Evolutionary conservation across 1,140 invertebrate genomes (phyloP), one percentile per base, ranked within the genome.

Genomic region (Drosophila parvula): DNA sequence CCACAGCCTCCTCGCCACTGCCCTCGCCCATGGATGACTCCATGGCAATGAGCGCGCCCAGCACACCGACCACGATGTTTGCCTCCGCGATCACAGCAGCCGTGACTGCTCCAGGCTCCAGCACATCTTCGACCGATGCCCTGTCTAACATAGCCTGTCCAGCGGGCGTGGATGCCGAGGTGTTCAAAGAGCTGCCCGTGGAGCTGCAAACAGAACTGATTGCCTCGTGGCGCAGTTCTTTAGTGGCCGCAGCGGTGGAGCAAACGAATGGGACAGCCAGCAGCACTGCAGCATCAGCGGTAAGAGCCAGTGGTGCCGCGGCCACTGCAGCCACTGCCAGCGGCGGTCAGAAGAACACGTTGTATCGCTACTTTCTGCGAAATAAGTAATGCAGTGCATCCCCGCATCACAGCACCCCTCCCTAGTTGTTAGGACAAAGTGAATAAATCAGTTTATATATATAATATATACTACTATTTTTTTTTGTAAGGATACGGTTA

Each of bases 291-390:
- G 59, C 50, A 14, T 40, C 62, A 58, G 40, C 63, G 3, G 28
- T 9, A 32, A 53, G 28, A 38, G 55, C 53, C 28, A 43, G 43
- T 71, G 40, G 48, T 18, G 56, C 59, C n/a, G 44, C 57, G 64
- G 45, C 59, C 6, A 63, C 69, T 10, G 61, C 68, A n/a, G 62
- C 55, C 41, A 50, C 62, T 53, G 64, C 73, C 27, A 74, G 62
- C 27, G 59, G 71, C 18, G 40, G 67, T 2, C 76, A 69, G 80
- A 94, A 93, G 88, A 94, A 94, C 93, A 93, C 92, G 10, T 74
- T 93, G 62, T 93, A 94, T 89, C 93, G 94, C 92, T 95, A 95
- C 93, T 94, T 95, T 91, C 92, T 95, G 85, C 93, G 94, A 81
- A 93, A 94, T 84, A 94, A 94, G 93, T 94, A 79, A 91, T 79